These are phyloP conservation scores for Chalcosyrphus nemorum DNA, from an alignment of 2,888 invertebrate genomes.

Conservation along the genomic window DNA sequence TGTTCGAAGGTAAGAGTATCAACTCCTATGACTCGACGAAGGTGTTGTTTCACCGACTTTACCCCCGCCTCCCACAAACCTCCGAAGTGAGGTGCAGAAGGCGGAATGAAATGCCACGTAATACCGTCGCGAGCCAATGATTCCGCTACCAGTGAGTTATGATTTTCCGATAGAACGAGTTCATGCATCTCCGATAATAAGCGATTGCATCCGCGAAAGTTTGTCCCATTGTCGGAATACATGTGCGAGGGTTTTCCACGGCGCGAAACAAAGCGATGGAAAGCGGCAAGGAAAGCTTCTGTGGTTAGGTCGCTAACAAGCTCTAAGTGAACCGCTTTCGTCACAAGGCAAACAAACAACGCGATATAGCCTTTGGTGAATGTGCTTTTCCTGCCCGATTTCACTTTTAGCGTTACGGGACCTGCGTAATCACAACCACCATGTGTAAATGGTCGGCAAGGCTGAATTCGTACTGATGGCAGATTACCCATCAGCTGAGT, in stretches of 20 bases:
- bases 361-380: constrained; percentile 41
- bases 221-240: constrained; percentile 48
- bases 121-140: constrained; percentile 40
- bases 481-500: constrained; percentile 19
- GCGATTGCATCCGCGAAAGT: constrained; percentile 40
- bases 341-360: constrained; percentile 33
- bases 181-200: constrained; percentile 29
- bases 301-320: constrained; percentile 49
- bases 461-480: background rate
- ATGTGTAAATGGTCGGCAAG: background rate
- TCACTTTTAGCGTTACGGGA: constrained; percentile 1
- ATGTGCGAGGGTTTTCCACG: constrained; percentile 46
- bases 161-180: constrained; percentile 8
- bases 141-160: constrained; percentile 20
- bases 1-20: constrained; percentile 15
- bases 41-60: constrained; percentile 26
- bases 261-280: too few relatives aligned
- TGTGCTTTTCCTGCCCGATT: constrained; percentile 13
- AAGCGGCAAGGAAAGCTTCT: constrained; percentile 21
- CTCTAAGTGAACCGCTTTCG: constrained; percentile 46
- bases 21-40: constrained; percentile 1
- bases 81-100: constrained; percentile 57
- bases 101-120: constrained; percentile 60
- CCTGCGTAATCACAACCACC: constrained; percentile 32
- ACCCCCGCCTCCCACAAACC: constrained; percentile 60